phyloP scores from a whole-genome alignment of 2,797 vertebrate genomes.

The Pangasius macronema region DNA sequence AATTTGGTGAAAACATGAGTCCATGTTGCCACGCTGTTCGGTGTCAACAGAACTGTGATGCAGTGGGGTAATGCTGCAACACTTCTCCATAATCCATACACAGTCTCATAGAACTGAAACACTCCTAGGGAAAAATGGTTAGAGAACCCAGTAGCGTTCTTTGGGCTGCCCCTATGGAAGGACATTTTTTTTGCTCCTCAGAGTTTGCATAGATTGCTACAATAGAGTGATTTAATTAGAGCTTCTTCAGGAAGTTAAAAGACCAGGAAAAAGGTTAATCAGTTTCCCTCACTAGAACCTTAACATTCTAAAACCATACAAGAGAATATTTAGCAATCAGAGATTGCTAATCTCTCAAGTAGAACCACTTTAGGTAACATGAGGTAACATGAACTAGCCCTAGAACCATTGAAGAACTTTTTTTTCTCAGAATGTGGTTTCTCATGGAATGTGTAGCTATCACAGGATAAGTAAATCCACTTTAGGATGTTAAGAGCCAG shows the following conservation, averaged over 20 bases:
- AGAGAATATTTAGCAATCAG: neutral
- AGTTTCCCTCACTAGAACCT: neutral
- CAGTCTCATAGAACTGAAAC: neutral
- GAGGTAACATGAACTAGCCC: neutral
- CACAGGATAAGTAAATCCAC: neutral
- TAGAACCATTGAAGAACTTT: neutral
- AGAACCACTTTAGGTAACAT: neutral
- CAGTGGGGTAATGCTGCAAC: neutral
- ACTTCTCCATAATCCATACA: neutral
- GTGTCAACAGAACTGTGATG: neutral
- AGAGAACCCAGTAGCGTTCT: neutral
- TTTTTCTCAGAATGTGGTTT: neutral
- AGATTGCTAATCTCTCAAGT: too few relatives aligned
- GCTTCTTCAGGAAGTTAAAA: neutral
- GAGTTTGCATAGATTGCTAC: neutral
- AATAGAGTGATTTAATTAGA: neutral
- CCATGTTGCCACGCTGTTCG: neutral
- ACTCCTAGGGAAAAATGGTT: neutral
- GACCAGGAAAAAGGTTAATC: neutral
- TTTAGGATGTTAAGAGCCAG: neutral
- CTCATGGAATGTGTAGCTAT: neutral
- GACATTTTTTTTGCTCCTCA: neutral
- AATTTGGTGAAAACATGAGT: neutral
- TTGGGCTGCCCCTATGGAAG: neutral
- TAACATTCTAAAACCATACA: neutral